These are phyloP conservation scores for Poecile atricapillus DNA, from an alignment of 2,113 vertebrate genomes.

Conservation along the genomic window DNA sequence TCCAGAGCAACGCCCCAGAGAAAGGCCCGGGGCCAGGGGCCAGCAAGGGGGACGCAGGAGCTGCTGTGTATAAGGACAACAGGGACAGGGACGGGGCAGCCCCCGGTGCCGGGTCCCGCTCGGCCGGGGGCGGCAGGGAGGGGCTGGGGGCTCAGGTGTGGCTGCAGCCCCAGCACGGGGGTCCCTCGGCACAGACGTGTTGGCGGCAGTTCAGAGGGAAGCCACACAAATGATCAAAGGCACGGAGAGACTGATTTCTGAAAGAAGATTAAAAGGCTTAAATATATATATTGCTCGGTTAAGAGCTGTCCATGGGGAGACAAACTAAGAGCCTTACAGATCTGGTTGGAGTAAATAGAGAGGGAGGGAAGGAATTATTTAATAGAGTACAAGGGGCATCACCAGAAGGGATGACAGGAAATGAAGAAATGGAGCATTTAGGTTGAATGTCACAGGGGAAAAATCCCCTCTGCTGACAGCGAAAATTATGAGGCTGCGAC, in stretches of 20 bases:
- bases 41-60: not conserved
- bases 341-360: conserved; percentile 43
- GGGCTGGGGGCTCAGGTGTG: not conserved
- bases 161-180: accelerated
- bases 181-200: not conserved
- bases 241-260: conserved; percentile 9
- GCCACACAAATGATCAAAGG: conserved; percentile 40
- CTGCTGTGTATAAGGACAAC: accelerated
- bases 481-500: conserved; percentile 23
- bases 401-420: conserved; percentile 53
- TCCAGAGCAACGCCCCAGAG: not conserved
- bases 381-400: conserved; percentile 45
- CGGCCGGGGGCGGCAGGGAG: not conserved
- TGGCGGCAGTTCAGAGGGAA: not conserved
- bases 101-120: accelerated
- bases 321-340: conserved; percentile 53
- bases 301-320: conserved; percentile 49
- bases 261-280: conserved; percentile 63
- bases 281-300: conserved; percentile 54
- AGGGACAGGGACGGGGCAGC: accelerated
- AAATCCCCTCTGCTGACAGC: conserved; percentile 54
- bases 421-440: conserved; percentile 56
- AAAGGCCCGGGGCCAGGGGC: not conserved
- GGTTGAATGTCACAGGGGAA: conserved; percentile 56
- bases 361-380: conserved; percentile 57